Evolutionary conservation across 2,797 vertebrate species (phyloP), one percentile per base, ranked within the genome.

Genomic region (Tenualosa ilisha): DNA sequence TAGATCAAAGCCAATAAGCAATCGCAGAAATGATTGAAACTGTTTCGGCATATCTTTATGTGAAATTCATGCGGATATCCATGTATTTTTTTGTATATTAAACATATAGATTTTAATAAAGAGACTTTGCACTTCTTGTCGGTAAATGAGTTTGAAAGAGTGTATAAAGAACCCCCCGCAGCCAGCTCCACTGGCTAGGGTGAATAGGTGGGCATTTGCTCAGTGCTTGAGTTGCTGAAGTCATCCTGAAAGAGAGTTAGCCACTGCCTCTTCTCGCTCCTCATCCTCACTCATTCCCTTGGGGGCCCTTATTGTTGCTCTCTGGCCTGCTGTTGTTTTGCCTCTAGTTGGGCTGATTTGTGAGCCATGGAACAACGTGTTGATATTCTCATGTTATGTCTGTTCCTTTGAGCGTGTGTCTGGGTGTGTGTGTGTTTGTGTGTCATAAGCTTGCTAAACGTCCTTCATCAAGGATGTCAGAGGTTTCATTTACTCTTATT

Each of bases 261-360:
- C 65, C 40, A 6, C n/a, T 26, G 26, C 46, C 9, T 85, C 68
- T 75, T 63, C 59, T 15, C 40, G 20, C 72, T 46, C 72, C 72
- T 79, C 40, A 43, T 79, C 72, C 40, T 79, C 72, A 79, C 15
- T 43, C 31, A 20, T 37, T 20, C 72, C 72, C 72, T 43, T 40
- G 40, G 9, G 84, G 40, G 53, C 79, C 37, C 72, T 81, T 56
- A 81, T 56, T 75, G 68, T 79, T 40, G 20, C 37, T 79, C 37
- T 75, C 72, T 46, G 72, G 40, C 40, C 72, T 79, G 46, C 46
- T 79, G 72, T 79, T 79, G 72, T 79, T 79, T 79, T 79, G 72
- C 72, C 72, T 79, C 37, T 46, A 20, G 17, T 7, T 0, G 17
- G 4, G 37, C 17, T 43, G 43, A 79, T 43, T 37, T 79, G 72